These are phyloP conservation scores for Metopia argyrocephala DNA, from an alignment of 2,888 invertebrate genomes.

Conservation along the genomic window DNA sequence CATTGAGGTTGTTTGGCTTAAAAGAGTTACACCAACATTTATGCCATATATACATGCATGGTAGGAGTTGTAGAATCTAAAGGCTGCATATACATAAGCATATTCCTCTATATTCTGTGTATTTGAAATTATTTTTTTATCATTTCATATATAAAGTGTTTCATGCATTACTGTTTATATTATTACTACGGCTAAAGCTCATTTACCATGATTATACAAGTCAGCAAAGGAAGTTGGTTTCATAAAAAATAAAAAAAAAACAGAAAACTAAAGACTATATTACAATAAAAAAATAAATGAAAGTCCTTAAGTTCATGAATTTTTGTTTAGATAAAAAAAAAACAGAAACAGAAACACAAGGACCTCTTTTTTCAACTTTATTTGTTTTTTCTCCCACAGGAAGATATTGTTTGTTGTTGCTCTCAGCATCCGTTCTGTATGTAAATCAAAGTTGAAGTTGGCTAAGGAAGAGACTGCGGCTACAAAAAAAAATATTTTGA, in stretches of 20 bases:
- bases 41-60: no score
- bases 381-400: slow-evolving; percentile 14
- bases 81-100: not conserved
- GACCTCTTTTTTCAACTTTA: slow-evolving; percentile 5
- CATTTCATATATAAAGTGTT: not conserved
- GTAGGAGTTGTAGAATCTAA: no score
- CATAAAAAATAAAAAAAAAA: not conserved
- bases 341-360: slow-evolving; percentile 13
- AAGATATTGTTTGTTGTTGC: slow-evolving; percentile 27
- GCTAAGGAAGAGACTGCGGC: not conserved
- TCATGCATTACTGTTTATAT: not conserved
- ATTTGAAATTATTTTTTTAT: not conserved
- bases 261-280: not conserved
- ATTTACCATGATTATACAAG: not conserved
- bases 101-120: not conserved
- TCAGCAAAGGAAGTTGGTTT: slow-evolving; percentile 28
- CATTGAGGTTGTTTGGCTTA: slow-evolving; percentile 60
- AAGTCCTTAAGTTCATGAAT: slow-evolving; percentile 35
- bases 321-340: not conserved
- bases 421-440: slow-evolving; percentile 45
- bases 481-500: not conserved
- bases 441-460: slow-evolving; percentile 33
- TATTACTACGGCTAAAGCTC: not conserved
- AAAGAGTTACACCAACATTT: slow-evolving; percentile 9
- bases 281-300: slow-evolving; percentile 14